Base-by-base conservation (phyloP, 2,888 invertebrate species). In the Drosophila prolongata region DNA sequence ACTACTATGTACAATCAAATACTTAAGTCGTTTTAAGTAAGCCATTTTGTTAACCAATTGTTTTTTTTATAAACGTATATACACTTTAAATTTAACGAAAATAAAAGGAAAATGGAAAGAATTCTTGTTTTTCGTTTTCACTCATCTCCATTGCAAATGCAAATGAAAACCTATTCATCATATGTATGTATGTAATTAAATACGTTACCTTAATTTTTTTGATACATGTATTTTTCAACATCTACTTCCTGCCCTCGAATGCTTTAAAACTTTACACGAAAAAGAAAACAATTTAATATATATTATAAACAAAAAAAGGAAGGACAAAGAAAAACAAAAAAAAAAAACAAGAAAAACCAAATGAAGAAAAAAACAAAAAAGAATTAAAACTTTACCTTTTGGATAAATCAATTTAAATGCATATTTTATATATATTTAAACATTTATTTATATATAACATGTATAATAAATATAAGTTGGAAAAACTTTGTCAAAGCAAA, bases 161-260 rank as follows among this genome's bases (percentile, higher is more conserved):
- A 60, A 34, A 56, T 72, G 57, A 60, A 78, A 66, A 56, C 77
- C 70, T 80, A 69, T 80, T 81, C 78, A 66, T 68, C 70, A 76
- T 81, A 80, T 77, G 65, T 80, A 72, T 76, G 73, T 46, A 73
- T 74, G 66, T 72, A 65, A 71, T 70, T 64, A 50, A 73, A 54
- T 72, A 65, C 55, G 84, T 81, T 77, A 86, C 47, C 67, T 82
- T 54, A 54, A 71, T 80, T 87, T 85, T 86, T 89, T 89, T 86
- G 72, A 89, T 89, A 87, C 69, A 78, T 79, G 83, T 89, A 84
- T 89, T 87, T 88, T 87, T 89, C 79, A 81, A 89, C 89, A 89
- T 84, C 84, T 84, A 87, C 84, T 84, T 84, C 89, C 87, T 84
- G 89, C 89, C 84, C 84, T 89, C 89, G 74, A 84, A 89, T 89